Percentiles rank a stretch among this genome's conserved stretches.
Conservation (phyloP, 2,113 vertebrate genomes). For the Pituophis catenifer region DNA sequence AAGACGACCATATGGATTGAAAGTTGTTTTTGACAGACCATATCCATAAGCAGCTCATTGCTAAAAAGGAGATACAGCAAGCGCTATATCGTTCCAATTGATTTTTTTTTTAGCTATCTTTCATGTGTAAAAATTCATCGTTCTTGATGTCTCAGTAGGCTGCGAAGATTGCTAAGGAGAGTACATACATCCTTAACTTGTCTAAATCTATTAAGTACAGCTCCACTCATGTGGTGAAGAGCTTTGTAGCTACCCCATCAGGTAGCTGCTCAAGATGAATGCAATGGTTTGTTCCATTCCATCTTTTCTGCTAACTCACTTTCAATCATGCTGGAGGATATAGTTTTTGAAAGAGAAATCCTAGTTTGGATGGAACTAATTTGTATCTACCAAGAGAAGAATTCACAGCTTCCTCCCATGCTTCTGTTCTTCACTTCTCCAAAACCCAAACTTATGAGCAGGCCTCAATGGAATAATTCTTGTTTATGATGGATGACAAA, state of each 20-base stretch:
- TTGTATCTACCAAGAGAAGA: conserved; percentile 14
- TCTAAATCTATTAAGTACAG: not conserved
- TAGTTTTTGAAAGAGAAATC: not conserved
- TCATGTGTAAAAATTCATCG: not conserved
- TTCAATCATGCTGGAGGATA: not conserved
- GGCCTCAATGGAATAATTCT: conserved; percentile 32
- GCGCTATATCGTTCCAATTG: not conserved
- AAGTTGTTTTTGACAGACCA: not conserved
- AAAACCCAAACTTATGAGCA: conserved; percentile 18
- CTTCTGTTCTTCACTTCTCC: conserved; percentile 3
- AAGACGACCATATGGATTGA: not conserved
- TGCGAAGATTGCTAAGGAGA: not conserved
- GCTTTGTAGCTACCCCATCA: not conserved
- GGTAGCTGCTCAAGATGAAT: not conserved
- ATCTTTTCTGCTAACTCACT: not conserved
- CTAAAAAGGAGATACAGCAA: not conserved
- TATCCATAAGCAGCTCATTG: not conserved
- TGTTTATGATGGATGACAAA: conserved; percentile 31
- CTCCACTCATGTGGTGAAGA: not conserved
- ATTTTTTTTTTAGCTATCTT: not conserved
- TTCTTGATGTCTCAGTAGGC: not conserved
- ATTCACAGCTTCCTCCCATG: not conserved
- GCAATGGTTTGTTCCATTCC: not conserved
- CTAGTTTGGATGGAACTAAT: conserved; percentile 8
- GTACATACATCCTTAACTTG: not conserved